A percentile compares a stretch with the other conserved stretches of the same genome.
Evolutionary conservation across 2,888 invertebrate species (phyloP).

Genomic region (Ophraella communa): DNA sequence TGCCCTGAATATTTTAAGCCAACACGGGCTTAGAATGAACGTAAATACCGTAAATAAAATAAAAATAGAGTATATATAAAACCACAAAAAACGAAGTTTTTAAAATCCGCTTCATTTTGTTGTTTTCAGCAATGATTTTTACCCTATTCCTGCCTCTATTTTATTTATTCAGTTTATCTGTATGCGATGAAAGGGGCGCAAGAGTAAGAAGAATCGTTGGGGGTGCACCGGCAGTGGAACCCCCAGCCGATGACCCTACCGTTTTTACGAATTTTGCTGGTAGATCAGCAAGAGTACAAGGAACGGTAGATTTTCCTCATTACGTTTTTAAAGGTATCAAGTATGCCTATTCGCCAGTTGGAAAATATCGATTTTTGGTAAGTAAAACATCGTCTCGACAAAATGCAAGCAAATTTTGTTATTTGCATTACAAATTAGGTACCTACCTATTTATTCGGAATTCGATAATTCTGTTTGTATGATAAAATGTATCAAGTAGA

Average conservation of each 20-base stretch:
- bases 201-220: conserved; percentile 68
- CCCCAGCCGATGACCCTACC: conserved; percentile 75
- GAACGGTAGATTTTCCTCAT: conserved; percentile 67
- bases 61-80: too few species aligned
- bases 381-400: too few species aligned
- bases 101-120: not conserved
- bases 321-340: conserved; percentile 78
- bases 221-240: conserved; percentile 69
- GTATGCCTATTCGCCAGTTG: conserved; percentile 69
- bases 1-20: too few species aligned
- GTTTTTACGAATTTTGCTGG: conserved; percentile 71
- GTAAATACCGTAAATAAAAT: too few species aligned
- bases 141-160: not conserved
- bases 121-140: conserved; percentile 7
- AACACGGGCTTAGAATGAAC: too few species aligned
- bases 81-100: too few species aligned
- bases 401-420: too few species aligned
- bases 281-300: conserved; percentile 69
- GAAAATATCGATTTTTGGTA: conserved; percentile 66
- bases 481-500: too few species aligned
- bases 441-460: too few species aligned
- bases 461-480: too few species aligned
- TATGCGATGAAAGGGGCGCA: conserved; percentile 22
- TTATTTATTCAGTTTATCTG: not conserved
- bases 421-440: too few species aligned